These are phyloP conservation scores for Vimba vimba DNA, from an alignment of 2,113 vertebrate genomes.

Conservation along the genomic window DNA sequence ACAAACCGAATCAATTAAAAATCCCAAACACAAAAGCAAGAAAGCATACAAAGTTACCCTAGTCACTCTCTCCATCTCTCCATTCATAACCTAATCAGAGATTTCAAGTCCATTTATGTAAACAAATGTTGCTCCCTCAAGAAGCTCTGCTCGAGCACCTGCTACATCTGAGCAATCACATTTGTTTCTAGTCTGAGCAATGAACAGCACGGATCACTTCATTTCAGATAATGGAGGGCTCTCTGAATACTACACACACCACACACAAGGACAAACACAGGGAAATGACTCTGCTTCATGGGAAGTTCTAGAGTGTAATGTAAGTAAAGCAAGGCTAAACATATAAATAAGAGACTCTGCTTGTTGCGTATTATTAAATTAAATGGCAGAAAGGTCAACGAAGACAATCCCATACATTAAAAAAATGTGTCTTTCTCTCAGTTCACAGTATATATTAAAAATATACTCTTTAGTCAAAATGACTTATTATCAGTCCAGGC, in stretches of 20 bases:
- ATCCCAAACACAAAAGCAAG: neutral
- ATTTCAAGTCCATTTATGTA: constrained; percentile 5
- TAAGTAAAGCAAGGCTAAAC: neutral
- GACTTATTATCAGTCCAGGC: neutral
- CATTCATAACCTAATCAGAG: constrained; percentile 22
- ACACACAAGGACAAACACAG: neutral
- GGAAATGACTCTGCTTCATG: neutral
- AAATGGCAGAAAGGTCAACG: neutral
- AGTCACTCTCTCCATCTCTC: neutral
- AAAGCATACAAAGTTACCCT: neutral
- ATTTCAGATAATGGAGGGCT: constrained; percentile 13
- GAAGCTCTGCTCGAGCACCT: constrained; percentile 1
- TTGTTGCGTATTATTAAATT: neutral
- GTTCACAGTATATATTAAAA: neutral
- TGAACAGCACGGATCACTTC: constrained; percentile 2
- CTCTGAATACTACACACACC: neutral
- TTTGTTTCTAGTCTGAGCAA: constrained; percentile 26
- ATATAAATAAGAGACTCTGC: constrained; percentile 10
- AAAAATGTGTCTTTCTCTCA: neutral
- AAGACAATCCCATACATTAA: neutral
- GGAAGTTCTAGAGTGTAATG: neutral
- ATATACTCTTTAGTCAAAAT: neutral
- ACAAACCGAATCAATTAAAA: constrained; percentile 10
- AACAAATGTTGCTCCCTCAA: neutral
- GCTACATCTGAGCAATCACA: constrained; percentile 11